Percentiles rank a stretch among this genome's conserved stretches.
phyloP scores from a whole-genome alignment of 2,797 vertebrate species.

The Gorsachius magnificus region DNA sequence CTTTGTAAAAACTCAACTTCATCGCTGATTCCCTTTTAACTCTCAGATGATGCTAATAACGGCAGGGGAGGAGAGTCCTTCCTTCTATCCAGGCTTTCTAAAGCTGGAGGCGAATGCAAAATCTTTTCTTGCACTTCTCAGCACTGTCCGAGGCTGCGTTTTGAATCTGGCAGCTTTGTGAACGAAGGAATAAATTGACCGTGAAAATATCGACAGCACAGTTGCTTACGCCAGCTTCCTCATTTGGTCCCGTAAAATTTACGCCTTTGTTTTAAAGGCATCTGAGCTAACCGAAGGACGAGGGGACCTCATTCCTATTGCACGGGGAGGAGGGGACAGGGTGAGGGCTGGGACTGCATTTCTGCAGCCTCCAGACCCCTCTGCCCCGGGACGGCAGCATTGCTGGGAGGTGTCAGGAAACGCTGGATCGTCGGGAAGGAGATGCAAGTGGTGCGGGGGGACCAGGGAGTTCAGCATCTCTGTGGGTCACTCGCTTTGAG shows the following conservation, averaged over 20 bases:
- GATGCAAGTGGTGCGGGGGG: not conserved
- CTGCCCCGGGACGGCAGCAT: not conserved
- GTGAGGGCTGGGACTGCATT: not conserved
- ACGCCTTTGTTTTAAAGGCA: not conserved
- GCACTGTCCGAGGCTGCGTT: not conserved
- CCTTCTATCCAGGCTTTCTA: not conserved
- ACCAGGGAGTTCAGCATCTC: rapidly evolving
- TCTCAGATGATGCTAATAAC: not conserved
- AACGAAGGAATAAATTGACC: not conserved
- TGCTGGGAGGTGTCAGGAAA: not conserved
- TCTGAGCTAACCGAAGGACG: not conserved
- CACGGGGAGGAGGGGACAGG: not conserved
- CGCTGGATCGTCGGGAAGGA: rapidly evolving
- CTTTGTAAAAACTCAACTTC: not conserved
- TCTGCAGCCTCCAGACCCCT: not conserved
- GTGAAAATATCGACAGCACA: not conserved
- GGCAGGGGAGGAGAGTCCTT: not conserved
- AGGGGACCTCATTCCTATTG: not conserved
- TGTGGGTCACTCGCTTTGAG: not conserved
- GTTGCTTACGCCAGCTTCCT: not conserved
- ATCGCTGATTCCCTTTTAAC: not conserved
- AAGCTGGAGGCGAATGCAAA: not conserved
- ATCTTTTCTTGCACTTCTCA: not conserved
- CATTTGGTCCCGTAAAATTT: not conserved
- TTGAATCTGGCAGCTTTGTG: not conserved